These are phyloP conservation scores for Falco berigora DNA, from an alignment of 2,797 vertebrate species.

Conservation along the genomic window DNA sequence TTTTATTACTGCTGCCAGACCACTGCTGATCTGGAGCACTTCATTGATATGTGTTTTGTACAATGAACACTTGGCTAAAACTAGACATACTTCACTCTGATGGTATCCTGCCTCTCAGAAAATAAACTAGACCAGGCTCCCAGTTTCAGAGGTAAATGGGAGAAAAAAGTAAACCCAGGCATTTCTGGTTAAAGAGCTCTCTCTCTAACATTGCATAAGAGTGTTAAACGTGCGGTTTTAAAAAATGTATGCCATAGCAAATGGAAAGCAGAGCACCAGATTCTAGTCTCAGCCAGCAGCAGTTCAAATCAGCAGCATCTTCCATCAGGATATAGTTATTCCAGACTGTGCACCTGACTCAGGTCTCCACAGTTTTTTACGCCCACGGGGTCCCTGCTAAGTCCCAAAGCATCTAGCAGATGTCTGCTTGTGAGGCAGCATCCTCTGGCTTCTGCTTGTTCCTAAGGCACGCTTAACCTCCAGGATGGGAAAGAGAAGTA, in stretches of 20 bases:
- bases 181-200: neutral
- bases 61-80: neutral
- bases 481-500: neutral
- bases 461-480: neutral
- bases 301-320: neutral
- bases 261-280: neutral
- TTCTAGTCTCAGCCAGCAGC: neutral
- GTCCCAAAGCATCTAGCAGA: neutral
- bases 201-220: rapidly evolving
- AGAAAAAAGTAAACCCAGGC: neutral
- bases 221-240: neutral
- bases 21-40: neutral
- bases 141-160: neutral
- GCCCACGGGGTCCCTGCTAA: neutral
- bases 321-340: neutral
- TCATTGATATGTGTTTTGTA: neutral
- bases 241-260: neutral
- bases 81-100: neutral
- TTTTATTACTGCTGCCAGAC: conserved; percentile 11
- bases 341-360: neutral
- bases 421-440: neutral
- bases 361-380: neutral
- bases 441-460: neutral
- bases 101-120: neutral
- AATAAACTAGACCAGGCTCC: neutral